Percentiles rank a stretch among this genome's conserved stretches.
Evolutionary conservation across 1,140 invertebrate genomes (phyloP).

Genomic region (Danaus plexippus): DNA sequence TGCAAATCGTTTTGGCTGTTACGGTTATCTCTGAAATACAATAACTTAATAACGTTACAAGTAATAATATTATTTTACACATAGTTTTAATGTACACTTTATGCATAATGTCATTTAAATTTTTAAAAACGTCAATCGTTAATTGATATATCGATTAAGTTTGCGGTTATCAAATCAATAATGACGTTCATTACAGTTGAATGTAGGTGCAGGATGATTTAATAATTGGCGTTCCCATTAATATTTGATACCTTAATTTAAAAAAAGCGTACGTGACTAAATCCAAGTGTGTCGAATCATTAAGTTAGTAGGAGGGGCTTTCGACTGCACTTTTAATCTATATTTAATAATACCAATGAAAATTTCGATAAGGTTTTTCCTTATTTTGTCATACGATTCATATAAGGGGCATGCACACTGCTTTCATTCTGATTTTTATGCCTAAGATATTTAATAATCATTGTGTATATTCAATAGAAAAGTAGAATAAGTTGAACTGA

Average conservation of each 20-base stretch:
- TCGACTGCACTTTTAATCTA: conserved; percentile 30
- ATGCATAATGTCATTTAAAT: conserved; percentile 26
- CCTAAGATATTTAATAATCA: too few relatives aligned
- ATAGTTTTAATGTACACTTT: not conserved
- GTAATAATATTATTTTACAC: too few relatives aligned
- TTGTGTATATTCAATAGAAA: too few relatives aligned
- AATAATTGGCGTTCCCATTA: conserved; percentile 46
- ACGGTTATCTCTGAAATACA: too few relatives aligned
- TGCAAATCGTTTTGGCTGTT: too few relatives aligned
- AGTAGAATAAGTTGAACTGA: too few relatives aligned
- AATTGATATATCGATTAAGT: conserved; percentile 28
- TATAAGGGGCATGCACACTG: too few relatives aligned
- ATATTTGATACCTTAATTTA: conserved; percentile 29
- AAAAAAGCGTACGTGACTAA: conserved; percentile 49
- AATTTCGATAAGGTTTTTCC: conserved; percentile 29
- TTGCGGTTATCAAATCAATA: conserved; percentile 21
- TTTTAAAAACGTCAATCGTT: conserved; percentile 28
- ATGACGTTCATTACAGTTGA: conserved; percentile 37
- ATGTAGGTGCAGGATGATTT: conserved; percentile 40
- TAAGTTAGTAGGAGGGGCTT: conserved; percentile 21
- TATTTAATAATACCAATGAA: conserved; percentile 29
- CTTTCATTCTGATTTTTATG: too few relatives aligned
- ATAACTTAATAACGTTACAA: too few relatives aligned
- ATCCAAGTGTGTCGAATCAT: conserved; percentile 45
- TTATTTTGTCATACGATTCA: conserved; percentile 16